phyloP scores from a whole-genome alignment of 1,140 invertebrate species.

The Drosophila kanapiae region DNA sequence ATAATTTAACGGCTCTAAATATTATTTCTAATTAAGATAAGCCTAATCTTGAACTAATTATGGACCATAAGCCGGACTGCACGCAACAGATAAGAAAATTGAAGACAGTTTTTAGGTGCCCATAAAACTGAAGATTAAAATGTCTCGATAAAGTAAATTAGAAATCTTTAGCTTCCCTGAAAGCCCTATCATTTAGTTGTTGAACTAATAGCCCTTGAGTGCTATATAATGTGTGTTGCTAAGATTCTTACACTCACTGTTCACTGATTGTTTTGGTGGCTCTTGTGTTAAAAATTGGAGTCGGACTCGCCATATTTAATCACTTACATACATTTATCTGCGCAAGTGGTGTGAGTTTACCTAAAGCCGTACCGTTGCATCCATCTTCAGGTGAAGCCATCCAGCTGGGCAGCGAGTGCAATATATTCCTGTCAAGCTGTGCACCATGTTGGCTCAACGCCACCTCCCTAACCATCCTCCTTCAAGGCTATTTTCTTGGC shows the following conservation, averaged over 20 bases:
- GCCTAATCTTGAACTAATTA: not conserved
- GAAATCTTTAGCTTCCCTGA: not conserved
- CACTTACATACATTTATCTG: constrained; percentile 11
- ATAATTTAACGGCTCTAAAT: constrained; percentile 4
- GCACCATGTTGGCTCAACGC: constrained; percentile 24
- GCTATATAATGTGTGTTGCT: not conserved
- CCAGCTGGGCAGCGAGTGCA: constrained; percentile 41
- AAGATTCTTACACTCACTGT: not conserved
- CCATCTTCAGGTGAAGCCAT: constrained; percentile 34
- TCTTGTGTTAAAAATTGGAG: constrained; percentile 18
- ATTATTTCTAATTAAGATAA: not conserved
- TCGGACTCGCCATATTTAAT: not conserved
- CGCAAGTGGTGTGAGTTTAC: constrained; percentile 14
- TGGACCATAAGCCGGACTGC: not conserved
- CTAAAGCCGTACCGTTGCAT: constrained; percentile 20
- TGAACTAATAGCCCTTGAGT: not conserved
- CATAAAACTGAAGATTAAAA: not conserved
- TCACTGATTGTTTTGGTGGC: constrained; percentile 24
- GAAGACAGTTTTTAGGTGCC: not conserved
- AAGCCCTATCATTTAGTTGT: not conserved
- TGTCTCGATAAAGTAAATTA: not conserved
- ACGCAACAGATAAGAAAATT: not conserved
- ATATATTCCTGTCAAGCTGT: constrained; percentile 60
- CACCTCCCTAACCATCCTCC: constrained; percentile 10
- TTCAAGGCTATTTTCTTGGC: not conserved